Evolutionary conservation across 2,888 invertebrate species (phyloP).

Genomic region (Alentia gelatinosa): DNA sequence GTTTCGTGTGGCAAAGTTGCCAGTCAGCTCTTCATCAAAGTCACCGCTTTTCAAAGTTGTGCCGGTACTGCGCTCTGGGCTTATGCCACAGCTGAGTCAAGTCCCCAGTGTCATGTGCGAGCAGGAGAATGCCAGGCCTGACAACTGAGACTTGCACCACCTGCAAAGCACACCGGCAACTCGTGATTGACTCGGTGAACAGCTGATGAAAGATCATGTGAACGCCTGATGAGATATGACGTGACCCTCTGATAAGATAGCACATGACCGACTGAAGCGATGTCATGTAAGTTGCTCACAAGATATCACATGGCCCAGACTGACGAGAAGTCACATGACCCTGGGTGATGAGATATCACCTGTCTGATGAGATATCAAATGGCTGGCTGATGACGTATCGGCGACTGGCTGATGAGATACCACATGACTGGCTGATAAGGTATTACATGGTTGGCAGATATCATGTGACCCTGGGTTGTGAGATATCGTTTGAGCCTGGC

Average conservation of each 20-base stretch:
- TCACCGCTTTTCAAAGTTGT: constrained; percentile 3
- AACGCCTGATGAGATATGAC: neutral
- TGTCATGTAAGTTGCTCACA: too few species aligned
- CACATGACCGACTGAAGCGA: too few species aligned
- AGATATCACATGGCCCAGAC: too few species aligned
- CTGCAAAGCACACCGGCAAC: neutral
- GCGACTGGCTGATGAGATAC: too few species aligned
- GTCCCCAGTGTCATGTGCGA: constrained; percentile 32
- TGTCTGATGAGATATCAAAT: too few species aligned
- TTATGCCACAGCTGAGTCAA: neutral
- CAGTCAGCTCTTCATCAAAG: neutral
- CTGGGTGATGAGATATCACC: too few species aligned
- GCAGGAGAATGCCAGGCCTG: neutral
- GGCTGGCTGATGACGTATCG: too few species aligned
- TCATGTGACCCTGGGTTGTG: too few species aligned
- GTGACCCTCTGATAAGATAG: neutral
- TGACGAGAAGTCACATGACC: too few species aligned
- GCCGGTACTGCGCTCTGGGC: neutral
- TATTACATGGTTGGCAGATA: too few species aligned
- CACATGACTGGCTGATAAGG: too few species aligned
- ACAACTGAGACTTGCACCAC: neutral
- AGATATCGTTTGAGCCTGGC: too few species aligned
- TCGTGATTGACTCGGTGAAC: neutral
- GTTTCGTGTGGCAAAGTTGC: neutral
- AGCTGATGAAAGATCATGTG: neutral